Conservation (phyloP, 2,113 vertebrate genomes). For the Elephantulus edwardii region DNA sequence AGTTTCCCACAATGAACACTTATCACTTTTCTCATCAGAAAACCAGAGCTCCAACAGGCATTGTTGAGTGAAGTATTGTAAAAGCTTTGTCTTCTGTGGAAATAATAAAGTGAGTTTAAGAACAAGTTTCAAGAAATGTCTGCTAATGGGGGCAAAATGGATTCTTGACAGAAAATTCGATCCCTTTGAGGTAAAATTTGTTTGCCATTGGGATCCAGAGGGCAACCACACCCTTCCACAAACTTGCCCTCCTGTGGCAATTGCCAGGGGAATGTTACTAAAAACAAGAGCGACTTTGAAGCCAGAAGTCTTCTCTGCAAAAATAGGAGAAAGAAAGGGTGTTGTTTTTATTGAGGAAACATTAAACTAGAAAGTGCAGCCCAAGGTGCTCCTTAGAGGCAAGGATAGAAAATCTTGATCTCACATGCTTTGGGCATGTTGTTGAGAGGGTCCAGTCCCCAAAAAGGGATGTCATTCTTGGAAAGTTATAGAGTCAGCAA, state of each 20-base stretch:
- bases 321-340: background rate
- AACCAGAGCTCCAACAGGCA: slow-evolving; percentile 59
- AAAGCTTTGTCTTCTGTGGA: slow-evolving; percentile 33
- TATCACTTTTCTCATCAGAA: slow-evolving; percentile 75
- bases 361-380: background rate
- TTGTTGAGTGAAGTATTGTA: slow-evolving; percentile 34
- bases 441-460: no score
- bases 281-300: background rate
- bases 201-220: background rate
- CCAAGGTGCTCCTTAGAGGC: no score
- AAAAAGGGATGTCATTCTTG: no score
- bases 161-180: slow-evolving; percentile 19
- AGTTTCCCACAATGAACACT: slow-evolving; percentile 75
- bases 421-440: no score
- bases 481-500: no score
- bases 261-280: background rate
- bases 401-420: no score
- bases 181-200: background rate
- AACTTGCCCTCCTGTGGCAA: background rate
- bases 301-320: background rate
- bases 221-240: background rate
- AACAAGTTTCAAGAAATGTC: slow-evolving; percentile 42
- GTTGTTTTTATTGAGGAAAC: background rate
- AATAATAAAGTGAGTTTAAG: slow-evolving; percentile 53
- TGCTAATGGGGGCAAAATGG: slow-evolving; percentile 35